A percentile compares a stretch with the other conserved stretches of the same genome.
Evolutionary conservation across 1,140 invertebrate species (phyloP).

Genomic region (Brachionus angularis): DNA sequence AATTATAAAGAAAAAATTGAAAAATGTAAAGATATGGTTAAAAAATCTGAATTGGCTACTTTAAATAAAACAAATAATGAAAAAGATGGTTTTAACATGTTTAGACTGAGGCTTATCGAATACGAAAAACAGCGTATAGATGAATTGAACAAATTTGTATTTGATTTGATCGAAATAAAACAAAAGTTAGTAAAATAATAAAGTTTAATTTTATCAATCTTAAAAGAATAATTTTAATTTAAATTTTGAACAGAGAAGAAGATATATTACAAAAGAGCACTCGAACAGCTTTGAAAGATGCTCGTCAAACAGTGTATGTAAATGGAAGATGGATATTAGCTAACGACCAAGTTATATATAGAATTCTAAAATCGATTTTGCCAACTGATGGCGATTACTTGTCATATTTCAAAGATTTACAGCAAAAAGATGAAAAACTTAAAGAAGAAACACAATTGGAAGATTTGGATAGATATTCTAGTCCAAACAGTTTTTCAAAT

Average conservation of each 20-base stretch:
- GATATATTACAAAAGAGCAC: conserved; percentile 42
- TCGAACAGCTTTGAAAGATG: conserved; percentile 38
- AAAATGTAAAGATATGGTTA: conserved; percentile 14
- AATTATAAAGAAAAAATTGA: neutral
- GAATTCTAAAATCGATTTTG: conserved; percentile 16
- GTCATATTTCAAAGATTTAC: neutral
- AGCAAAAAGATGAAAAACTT: conserved; percentile 1
- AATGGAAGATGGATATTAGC: conserved; percentile 37
- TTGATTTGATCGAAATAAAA: conserved; percentile 29
- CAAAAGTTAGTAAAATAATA: conserved; percentile 1
- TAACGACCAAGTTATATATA: conserved; percentile 36
- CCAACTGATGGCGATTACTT: conserved; percentile 26
- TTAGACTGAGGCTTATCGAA: neutral
- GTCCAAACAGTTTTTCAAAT: neutral
- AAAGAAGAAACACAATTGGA: conserved; percentile 7
- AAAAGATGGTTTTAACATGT: neutral
- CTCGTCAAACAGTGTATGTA: conserved; percentile 39
- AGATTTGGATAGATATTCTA: conserved; percentile 1
- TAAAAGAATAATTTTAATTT: neutral
- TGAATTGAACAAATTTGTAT: conserved; percentile 29
- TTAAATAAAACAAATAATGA: neutral
- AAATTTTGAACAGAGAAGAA: conserved; percentile 17
- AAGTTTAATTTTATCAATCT: neutral
- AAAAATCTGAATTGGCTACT: conserved; percentile 14
- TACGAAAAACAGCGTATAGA: conserved; percentile 13